Evolutionary conservation across 2,113 vertebrate genomes (phyloP), one percentile per base, ranked within the genome.

Genomic region (Takifugu flavidus): DNA sequence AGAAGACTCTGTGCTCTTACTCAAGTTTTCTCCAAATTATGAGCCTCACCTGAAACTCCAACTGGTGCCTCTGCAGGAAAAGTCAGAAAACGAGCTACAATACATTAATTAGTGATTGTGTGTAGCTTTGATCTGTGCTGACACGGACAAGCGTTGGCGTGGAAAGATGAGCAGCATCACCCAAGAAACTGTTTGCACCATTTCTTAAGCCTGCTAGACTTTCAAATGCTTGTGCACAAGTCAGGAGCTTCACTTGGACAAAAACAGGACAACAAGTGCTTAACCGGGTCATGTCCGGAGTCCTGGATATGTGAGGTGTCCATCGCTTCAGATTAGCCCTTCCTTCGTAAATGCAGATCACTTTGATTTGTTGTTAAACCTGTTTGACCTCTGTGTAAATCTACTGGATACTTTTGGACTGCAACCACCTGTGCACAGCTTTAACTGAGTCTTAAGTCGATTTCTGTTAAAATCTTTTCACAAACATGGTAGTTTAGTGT

Each of bases 221-320:
- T 29, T 29, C 5, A 29, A 29, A 3, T 29, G 29, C 3, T 29
- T 29, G 29, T 29, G 3, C 5, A 29, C 29, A 5, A 29, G 3
- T 4, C 29, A 29, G 29, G 5, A 29, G 3, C 29, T 4, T 29
- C 5, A 29, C 29, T 29, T 29, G 5, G 5, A 5, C 29, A 39
- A 10, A 20, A 10, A 39, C 1, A 11, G 2, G 11, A 39, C 34
- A 1, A 20, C 20, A 58, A 27, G 2, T 62, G 31, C 0, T 67
- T 0, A 61, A 20, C 25, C 31, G 34, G 0, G 56, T 63, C 13
- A 52, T 29, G 45, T 46, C 28, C 13, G 12, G 20, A 66, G 25
- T 31, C 25, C 31, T 47, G 60, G 74, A 51, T 75, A 64, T 55
- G 78, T 76, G 61, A 70, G 62, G 74, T 43, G 62, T 50, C 2